Evolutionary conservation across 2,888 invertebrate genomes (phyloP).

Genomic region (Rambutsinella grinnellia): DNA sequence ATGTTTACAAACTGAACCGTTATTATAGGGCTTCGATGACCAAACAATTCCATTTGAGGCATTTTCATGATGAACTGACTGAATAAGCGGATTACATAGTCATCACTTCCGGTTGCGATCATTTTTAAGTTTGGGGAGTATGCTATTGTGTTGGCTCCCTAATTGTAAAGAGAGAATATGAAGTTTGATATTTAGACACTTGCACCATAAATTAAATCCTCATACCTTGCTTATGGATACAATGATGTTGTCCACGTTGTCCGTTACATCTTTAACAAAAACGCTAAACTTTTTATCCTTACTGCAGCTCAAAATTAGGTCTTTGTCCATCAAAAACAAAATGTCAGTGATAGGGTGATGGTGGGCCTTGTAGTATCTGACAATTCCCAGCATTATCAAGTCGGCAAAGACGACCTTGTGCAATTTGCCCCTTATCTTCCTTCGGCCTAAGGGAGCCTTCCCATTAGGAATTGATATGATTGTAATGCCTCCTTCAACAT

Average conservation of each 20-base stretch:
- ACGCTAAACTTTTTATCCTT: constrained; percentile 60
- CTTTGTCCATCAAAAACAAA: constrained; percentile 40
- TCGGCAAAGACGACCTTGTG: constrained; percentile 38
- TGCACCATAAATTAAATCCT: not conserved
- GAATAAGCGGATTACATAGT: constrained; percentile 65
- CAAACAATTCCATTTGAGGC: constrained; percentile 61
- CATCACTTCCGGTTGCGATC: constrained; percentile 66
- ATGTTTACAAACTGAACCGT: constrained; percentile 48
- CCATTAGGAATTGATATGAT: constrained; percentile 52
- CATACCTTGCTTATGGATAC: constrained; percentile 55
- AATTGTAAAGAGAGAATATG: not conserved
- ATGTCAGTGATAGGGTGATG: constrained; percentile 53
- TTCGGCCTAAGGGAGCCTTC: constrained; percentile 40
- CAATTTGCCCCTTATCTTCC: constrained; percentile 57
- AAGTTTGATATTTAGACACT: not conserved
- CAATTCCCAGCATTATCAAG: constrained; percentile 12
- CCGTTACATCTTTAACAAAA: constrained; percentile 57
- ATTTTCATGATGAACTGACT: constrained; percentile 58
- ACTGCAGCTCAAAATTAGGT: constrained; percentile 56
- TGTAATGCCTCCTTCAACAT: constrained; percentile 54
- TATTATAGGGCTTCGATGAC: constrained; percentile 55
- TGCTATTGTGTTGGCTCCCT: constrained; percentile 60
- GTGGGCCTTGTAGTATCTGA: constrained; percentile 56
- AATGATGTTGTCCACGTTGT: constrained; percentile 52
- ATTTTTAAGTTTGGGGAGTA: constrained; percentile 53